These are phyloP conservation scores for Lepidonotus clava DNA, from an alignment of 2,888 invertebrate genomes.

Conservation along the genomic window DNA sequence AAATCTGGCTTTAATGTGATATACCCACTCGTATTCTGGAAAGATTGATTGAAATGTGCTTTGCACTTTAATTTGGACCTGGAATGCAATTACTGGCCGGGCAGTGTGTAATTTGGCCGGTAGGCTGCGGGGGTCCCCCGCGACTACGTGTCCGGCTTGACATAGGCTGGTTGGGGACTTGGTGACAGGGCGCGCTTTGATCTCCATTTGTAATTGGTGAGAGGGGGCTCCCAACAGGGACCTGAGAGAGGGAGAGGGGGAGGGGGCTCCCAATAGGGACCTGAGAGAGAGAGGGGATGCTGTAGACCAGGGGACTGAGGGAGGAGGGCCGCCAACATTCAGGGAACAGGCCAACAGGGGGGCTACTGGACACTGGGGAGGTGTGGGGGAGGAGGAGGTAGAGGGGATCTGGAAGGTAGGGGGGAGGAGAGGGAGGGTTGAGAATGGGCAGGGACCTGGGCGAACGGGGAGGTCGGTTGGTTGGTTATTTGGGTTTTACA, in stretches of 20 bases:
- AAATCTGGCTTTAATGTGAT: conserved; percentile 33
- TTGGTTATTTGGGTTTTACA: too few species aligned
- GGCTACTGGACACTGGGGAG: neutral
- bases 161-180: too few species aligned
- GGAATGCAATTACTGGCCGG: conserved; percentile 40
- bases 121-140: neutral
- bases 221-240: neutral
- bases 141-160: too few species aligned
- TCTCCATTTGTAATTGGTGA: too few species aligned
- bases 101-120: conserved; percentile 13
- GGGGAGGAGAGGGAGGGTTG: too few species aligned
- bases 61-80: conserved; percentile 9
- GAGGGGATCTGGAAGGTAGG: too few species aligned
- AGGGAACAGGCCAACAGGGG: neutral
- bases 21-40: neutral
- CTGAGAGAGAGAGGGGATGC: neutral
- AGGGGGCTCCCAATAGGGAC: neutral
- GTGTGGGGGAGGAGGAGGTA: neutral
- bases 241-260: neutral
- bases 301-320: neutral
- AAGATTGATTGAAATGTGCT: conserved; percentile 44
- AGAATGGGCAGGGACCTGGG: too few species aligned
- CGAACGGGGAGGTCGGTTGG: too few species aligned
- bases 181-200: too few species aligned
- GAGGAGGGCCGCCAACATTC: neutral